These are phyloP conservation scores for Phortica variegata DNA, from an alignment of 1,140 invertebrate genomes.

Conservation along the genomic window DNA sequence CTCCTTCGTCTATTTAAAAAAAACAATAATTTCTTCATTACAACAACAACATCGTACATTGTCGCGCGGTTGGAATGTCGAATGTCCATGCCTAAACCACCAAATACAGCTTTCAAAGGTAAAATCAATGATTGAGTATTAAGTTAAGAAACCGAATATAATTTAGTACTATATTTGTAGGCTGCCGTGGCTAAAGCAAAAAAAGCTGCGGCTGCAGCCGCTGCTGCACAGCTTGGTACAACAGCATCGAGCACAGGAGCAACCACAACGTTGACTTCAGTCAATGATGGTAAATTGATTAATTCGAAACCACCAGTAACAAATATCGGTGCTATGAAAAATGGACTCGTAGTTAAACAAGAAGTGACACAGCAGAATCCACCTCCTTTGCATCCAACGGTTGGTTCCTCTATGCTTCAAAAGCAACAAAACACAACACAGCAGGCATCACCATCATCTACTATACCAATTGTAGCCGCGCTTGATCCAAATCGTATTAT, in stretches of 20 bases:
- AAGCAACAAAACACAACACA: conserved; percentile 32
- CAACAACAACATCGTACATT: conserved; percentile 5
- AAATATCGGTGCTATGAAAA: conserved; percentile 26
- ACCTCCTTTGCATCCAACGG: conserved; percentile 44
- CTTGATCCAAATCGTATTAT: conserved; percentile 56
- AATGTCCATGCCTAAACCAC: conserved; percentile 18
- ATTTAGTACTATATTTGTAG: conserved; percentile 22
- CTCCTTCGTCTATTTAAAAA: conserved; percentile 9
- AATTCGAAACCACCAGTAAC: background rate
- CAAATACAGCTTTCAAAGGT: conserved; percentile 42
- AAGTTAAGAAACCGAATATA: no score
- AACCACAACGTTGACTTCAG: conserved; percentile 9
- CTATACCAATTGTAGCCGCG: conserved; percentile 54
- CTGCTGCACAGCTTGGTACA: conserved; percentile 35
- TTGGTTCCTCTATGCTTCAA: conserved; percentile 32
- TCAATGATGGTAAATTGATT: conserved; percentile 20
- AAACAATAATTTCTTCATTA: conserved; percentile 11
- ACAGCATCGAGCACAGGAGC: conserved; percentile 7
- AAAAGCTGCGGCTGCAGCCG: conserved; percentile 48
- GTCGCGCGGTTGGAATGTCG: conserved; percentile 8
- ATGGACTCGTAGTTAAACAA: conserved; percentile 37
- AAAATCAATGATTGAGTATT: conserved; percentile 14
- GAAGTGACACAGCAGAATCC: conserved; percentile 55
- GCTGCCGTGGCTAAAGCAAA: conserved; percentile 54
- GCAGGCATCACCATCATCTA: conserved; percentile 40